Evolutionary conservation across 2,113 vertebrate genomes (phyloP).

Genomic region (Macrotis lagotis): DNA sequence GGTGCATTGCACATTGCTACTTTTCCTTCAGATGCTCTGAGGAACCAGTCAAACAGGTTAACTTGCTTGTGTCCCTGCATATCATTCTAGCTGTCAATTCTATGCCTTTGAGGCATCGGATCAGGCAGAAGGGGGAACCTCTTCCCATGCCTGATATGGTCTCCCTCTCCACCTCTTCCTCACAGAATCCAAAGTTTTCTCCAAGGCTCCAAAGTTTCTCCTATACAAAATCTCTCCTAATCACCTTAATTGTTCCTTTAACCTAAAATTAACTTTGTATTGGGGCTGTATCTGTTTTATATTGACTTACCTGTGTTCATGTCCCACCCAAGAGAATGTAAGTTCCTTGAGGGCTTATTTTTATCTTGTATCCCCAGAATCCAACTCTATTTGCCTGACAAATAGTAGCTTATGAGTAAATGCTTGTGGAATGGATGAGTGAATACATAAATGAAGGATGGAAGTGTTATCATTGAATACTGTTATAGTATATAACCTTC

Average conservation of each 20-base stretch:
- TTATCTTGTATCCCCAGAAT: background rate
- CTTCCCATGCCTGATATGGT: background rate
- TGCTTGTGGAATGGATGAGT: background rate
- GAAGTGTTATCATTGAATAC: background rate
- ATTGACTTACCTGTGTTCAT: background rate
- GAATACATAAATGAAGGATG: background rate
- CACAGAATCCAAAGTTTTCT: background rate
- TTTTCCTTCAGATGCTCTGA: background rate
- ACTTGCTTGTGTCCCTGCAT: background rate
- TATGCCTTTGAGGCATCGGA: background rate
- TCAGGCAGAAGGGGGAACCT: background rate
- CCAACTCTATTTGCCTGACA: background rate
- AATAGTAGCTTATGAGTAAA: background rate
- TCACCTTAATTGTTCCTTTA: background rate
- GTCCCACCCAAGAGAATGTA: background rate
- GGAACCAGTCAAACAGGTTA: background rate
- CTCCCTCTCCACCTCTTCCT: background rate
- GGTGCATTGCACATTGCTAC: background rate
- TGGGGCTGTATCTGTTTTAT: background rate
- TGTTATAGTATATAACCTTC: background rate
- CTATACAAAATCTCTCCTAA: background rate
- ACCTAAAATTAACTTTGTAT: background rate
- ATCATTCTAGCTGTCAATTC: background rate
- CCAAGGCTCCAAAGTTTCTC: background rate
- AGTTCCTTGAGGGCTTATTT: background rate